Evolutionary conservation across 2,113 vertebrate species (phyloP).

Genomic region (Toxotes chatareus): DNA sequence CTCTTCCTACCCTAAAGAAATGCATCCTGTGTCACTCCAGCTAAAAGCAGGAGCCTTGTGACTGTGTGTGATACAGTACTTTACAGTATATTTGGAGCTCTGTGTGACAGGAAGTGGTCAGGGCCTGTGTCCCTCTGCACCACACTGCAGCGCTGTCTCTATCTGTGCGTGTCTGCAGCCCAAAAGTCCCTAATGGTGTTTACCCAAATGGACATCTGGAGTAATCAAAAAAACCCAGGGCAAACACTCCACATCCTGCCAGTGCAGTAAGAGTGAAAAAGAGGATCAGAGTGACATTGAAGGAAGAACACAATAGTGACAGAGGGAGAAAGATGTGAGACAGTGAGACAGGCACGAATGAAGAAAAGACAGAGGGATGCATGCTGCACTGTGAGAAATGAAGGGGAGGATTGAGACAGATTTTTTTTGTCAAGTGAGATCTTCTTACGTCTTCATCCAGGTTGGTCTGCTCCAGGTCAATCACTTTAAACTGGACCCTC

Average conservation of each 20-base stretch:
- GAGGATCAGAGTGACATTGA: conserved; percentile 19
- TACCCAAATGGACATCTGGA: conserved; percentile 72
- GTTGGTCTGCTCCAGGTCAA: conserved; percentile 94
- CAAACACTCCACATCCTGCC: conserved; percentile 61
- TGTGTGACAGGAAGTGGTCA: conserved; percentile 56
- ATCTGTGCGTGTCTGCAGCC: conserved; percentile 40
- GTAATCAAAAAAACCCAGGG: conserved; percentile 57
- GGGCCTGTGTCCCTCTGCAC: conserved; percentile 28
- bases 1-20: not conserved
- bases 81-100: conserved; percentile 28
- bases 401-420: not conserved
- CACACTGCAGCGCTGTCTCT: conserved; percentile 22
- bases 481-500: conserved; percentile 93
- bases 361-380: not conserved
- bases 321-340: not conserved
- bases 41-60: conserved; percentile 6
- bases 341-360: not conserved
- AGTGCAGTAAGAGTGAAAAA: conserved; percentile 10
- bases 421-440: not conserved
- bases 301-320: not conserved
- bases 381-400: not conserved
- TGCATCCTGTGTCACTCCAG: not conserved
- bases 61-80: not conserved
- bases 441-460: conserved; percentile 94
- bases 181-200: conserved; percentile 63